Base-by-base conservation (phyloP, 2,113 vertebrate species). In the Nibea albiflora region DNA sequence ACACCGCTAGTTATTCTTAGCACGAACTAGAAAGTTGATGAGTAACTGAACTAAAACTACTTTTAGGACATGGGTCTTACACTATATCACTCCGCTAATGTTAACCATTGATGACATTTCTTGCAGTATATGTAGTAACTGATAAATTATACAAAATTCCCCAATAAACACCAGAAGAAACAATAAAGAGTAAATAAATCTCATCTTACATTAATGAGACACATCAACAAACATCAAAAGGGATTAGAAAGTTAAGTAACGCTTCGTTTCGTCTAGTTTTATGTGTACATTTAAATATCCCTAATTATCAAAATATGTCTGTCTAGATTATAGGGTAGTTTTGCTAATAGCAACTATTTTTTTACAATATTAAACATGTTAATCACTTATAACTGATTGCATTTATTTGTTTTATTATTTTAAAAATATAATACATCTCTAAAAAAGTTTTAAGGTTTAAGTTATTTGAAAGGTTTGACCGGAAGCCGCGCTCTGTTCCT, bases 401-500 rank as follows among this genome's bases (percentile, higher is more conserved):
- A 49, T 7, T 2, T 35, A 35, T 47, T n/a, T 6, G 11, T n/a
- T 14, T 11, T 11, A 15, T 6, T 72, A 0, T 31, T 26, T 44
- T 1, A 39, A 9, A 46, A 20, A 28, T 28, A 28, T 28, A 14
- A 9, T 58, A 3, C 22, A 1, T 26, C 14, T 26, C 1, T 4
- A 16, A 14, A 56, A 15, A 3, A 19, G 0, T 6, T 35, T 5
- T 17, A 11, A 3, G 4, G 2, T 67, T n/a, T 2, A 42, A 1
- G 0, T 26, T 63, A 85, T 87, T 76, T 91, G 84, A 78, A 88
- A 57, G 28, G 3, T 5, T 4, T 17, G 6, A 69, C 78, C 87
- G 88, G 89, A 92, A 87, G 49, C 0, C 0, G 9, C 2, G 35
- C 1, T 3, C 12, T 70, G 19, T 35, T 52, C 28, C 31, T 31